Base-by-base conservation (phyloP, 1,140 invertebrate genomes). In the Antheraea pernyi region DNA sequence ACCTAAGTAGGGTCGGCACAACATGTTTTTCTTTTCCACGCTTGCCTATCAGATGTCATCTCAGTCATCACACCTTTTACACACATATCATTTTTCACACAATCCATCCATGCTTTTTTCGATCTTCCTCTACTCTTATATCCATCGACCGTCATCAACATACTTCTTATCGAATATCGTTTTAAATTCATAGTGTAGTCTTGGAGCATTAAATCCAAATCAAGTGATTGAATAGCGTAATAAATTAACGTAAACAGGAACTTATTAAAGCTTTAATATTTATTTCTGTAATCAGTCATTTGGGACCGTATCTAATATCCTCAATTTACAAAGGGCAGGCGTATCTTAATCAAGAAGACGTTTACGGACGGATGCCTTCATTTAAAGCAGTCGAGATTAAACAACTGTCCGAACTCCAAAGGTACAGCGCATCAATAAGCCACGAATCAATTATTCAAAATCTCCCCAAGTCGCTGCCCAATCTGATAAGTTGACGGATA, bases 401-500 rank as follows among this genome's bases (percentile, higher is more conserved):
- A 68, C 67, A 73, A 74, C 72, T 65, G 58, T 42, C 60, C 62
- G 63, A 59, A 59, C 66, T 67, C 48, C 30, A 39, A 67, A 53
- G 61, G 61, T 64, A 68, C 19, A 67, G 58, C 62, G 48, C 58
- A 59, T 74, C 72, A 67, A 74, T 74, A 68, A 53, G 37, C 59
- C 59, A 58, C 13, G 70, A 67, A 71, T 75, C 67, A 69, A 72
- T 72, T 71, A 69, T 75, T 74, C 66, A 67, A 67, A 70, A 65
- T 68, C 59, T 18, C n/a, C 11, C 58, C 46, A 68, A 60, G 37
- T 48, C 42, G 65, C 46, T 53, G 62, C 58, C 48, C 60, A 64
- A 65, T 63, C 36, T 63, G 69, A 69, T 71, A 74, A 72, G 22
- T 72, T 75, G 62, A 67, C 61, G 70, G 68, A 68, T 69, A 64